A percentile compares a stretch with the other conserved stretches of the same genome.
Conservation (phyloP, 2,113 vertebrate species). For the Perca fluviatilis region DNA sequence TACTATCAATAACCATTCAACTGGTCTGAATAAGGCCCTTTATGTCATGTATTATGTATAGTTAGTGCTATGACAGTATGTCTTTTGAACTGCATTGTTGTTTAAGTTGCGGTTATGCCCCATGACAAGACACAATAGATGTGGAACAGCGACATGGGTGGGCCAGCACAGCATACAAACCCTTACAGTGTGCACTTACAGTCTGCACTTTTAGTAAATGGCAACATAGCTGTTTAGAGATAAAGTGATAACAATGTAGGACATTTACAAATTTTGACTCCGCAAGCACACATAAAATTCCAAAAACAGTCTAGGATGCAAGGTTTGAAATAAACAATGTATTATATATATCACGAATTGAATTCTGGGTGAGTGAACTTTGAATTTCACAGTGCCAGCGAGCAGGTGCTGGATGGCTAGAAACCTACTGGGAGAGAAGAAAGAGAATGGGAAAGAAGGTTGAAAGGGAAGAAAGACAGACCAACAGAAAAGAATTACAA, state of each 20-base stretch:
- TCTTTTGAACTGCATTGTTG: conserved; percentile 16
- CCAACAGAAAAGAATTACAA: conserved; percentile 57
- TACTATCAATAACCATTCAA: conserved; percentile 32
- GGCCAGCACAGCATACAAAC: conserved; percentile 30
- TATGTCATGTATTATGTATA: conserved; percentile 12
- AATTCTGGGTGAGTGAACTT: conserved; percentile 43
- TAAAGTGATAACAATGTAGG: conserved; percentile 5
- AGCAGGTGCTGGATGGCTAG: conserved; percentile 49
- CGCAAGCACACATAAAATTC: conserved; percentile 4
- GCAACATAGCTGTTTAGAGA: conserved; percentile 23
- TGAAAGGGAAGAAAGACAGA: conserved; percentile 34
- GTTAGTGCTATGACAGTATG: conserved; percentile 28
- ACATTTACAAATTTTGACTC: conserved; percentile 6
- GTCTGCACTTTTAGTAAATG: not conserved
- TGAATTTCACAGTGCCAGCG: conserved; percentile 35
- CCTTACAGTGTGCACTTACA: conserved; percentile 7
- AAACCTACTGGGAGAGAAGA: conserved; percentile 63
- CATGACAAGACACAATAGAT: conserved; percentile 30
- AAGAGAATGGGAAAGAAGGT: conserved; percentile 68
- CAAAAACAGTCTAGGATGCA: not conserved
- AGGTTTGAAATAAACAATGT: conserved; percentile 51
- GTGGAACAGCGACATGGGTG: conserved; percentile 7
- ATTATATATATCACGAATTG: conserved; percentile 53
- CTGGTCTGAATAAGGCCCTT: conserved; percentile 28
- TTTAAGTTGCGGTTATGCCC: conserved; percentile 19